Base-by-base conservation (phyloP, 1,140 invertebrate genomes). In the Araneus ventricosus region DNA sequence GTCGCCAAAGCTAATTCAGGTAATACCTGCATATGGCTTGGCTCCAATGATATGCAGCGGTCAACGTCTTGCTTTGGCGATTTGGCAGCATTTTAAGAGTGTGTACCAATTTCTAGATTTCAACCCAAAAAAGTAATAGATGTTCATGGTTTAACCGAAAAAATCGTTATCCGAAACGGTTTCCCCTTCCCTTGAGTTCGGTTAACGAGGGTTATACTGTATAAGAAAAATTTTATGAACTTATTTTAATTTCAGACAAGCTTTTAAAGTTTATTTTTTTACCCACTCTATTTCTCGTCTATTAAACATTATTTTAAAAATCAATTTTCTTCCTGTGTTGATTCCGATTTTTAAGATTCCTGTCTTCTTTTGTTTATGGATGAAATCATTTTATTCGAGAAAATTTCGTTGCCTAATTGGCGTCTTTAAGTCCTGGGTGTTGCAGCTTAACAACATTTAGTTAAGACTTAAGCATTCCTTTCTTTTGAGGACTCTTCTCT, bases 351-450 rank as follows among this genome's bases (percentile, higher is more conserved):
- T 34, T 34, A 75, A 75, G 0, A 34, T 0, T 34, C 3, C 17
- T 30, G 30, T 22, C 30, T 37, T 37, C 14, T 37, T 27, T 14
- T 34, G 20, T 75, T 34, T 75, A 20, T 34, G 30, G 30, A 75
- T 34, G 30, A 37, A 75, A 75, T 7, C 0, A 6, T 37, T 37
- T 75, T 37, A 75, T 75, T 22, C 20, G 30, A 34, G 20, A 75
- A 75, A 34, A 75, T 75, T 75, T 75, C 34, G 27, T 75, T 75
- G 22, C 34, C 30, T 75, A 75, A 75, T 75, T 75, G 70, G 70
- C 14, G 27, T 20, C 17, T 75, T 34, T 37, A 75, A 37, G 27
- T 5, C 30, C 27, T 22, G 70, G 3, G 34, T 75, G 27, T 75
- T 75, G 70, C 30, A 6, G 70, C 70, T 75, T 34, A 34, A 37